Evolutionary conservation across 2,888 invertebrate genomes (phyloP), one percentile per base, ranked within the genome.

Genomic region (Altica lythri): DNA sequence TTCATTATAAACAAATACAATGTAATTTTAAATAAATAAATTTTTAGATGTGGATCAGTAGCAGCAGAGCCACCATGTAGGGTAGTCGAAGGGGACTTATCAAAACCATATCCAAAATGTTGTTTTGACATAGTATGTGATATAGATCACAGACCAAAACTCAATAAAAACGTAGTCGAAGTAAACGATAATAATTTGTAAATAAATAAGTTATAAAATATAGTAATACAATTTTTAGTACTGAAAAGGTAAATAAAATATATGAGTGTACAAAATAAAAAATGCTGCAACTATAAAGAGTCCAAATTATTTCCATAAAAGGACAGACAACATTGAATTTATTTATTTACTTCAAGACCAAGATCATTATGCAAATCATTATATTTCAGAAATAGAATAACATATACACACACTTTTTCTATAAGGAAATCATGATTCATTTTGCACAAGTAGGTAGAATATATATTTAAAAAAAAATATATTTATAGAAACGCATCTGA

Each of bases 41-140:
- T 25, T 52, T 54, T 37, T 18, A 61, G 57, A 44, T 61, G 56
- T 56, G 56, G 54, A 4, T 16, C 27, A 6, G 49, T 49, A 16
- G 3, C 3, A 16, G 43, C 34, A 2, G 32, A 22, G 18, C 60
- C 60, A 18, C 60, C 60, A n/a, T 55, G 56, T 9, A 6, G 29
- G 18, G 6, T 53, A 18, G 38, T 27, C 1, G 18, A 37, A 4
- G 63, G 64, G 14, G 53, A 62, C 46, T 35, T 60, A 18, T 50
- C 53, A 8, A 57, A 57, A 44, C 59, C 59, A 3, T 59, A 63
- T 55, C 65, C 65, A 13, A 52, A 62, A 4, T 65, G 65, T 30
- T 65, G 65, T 43, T 53, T 29, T 13, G 63, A 55, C 56, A 48
- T 55, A 2, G 53, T n/a, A n/a, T n/a, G n/a, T n/a, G n/a, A n/a